Base-by-base conservation (phyloP, 2,888 invertebrate species). In the Hypomecis punctinalis region DNA sequence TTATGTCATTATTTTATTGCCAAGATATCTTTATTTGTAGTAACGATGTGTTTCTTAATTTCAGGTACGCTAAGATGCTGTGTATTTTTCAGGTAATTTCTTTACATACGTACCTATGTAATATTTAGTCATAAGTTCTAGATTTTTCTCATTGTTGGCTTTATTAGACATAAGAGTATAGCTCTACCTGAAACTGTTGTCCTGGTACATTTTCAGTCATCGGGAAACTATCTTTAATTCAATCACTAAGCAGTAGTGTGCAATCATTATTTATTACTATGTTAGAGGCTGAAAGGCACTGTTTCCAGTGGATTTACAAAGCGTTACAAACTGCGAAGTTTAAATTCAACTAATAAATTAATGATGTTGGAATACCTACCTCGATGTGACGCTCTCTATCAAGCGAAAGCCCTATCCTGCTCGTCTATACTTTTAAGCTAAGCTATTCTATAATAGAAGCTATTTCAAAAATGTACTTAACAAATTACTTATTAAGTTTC, bases 61-160 rank as follows among this genome's bases (percentile, higher is more conserved):
- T 61, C 88, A 89, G 89, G 89, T 89, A 89, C 85, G 88, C 85
- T 84, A 87, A 81, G 80, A 87, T 86, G 88, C 82, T 85, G 84
- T 88, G 85, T 82, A 75, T 86, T 76, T 86, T 84, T 80, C 80
- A 88, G 89, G 89, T 89, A 88, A 88, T 78, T 76, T 60, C 49
- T 73, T 75, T 71, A 73, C 59, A 11, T 63, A 42, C 45, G 13
- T 63, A 39, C 74, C 61, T 68, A 35, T 68, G 11, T 61, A 62
- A 62, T 57, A 57, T 61, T 55, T 61, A 62, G 56, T 45, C 33
- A 51, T 51, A 51, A 39, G 40, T 23, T 7, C 0, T 37, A 36
- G 0, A 7, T 45, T 59, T 73, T 62, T 70, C 68, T 63, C 10
- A 40, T 1, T 10, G n/a, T 52, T 52, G 3, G 23, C 36, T 36